A percentile compares a stretch with the other conserved stretches of the same genome.
Evolutionary conservation across 2,888 invertebrate species (phyloP).

Genomic region (Malthinus flaveolus): DNA sequence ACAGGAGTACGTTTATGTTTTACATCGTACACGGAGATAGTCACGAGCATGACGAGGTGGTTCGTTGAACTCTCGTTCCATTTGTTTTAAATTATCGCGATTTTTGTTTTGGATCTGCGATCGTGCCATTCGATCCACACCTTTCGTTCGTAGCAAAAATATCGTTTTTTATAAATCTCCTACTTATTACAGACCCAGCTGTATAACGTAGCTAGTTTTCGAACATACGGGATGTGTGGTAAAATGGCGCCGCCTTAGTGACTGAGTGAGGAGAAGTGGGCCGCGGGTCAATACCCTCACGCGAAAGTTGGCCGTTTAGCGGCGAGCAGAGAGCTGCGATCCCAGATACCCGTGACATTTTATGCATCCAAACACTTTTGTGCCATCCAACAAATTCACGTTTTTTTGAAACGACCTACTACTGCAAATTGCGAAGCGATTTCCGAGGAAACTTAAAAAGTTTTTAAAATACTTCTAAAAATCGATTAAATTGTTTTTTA

Average conservation of each 20-base stretch:
- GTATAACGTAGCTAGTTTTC: constrained; percentile 15
- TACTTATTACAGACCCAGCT: constrained; percentile 11
- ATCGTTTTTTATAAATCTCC: not conserved
- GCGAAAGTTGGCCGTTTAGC: constrained; percentile 45
- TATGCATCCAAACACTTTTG: constrained; percentile 25
- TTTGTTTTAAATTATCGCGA: constrained; percentile 21
- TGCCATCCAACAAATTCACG: constrained; percentile 11
- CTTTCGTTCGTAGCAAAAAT: not conserved
- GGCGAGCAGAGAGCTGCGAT: constrained; percentile 25
- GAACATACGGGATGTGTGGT: constrained; percentile 36
- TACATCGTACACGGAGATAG: constrained; percentile 17
- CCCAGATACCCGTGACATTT: constrained; percentile 42
- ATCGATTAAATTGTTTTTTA: no score
- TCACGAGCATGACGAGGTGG: constrained; percentile 12
- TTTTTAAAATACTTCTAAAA: no score
- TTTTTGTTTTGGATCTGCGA: not conserved
- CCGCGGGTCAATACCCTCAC: constrained; percentile 47
- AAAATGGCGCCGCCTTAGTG: constrained; percentile 52
- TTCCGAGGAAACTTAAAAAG: constrained; percentile 2
- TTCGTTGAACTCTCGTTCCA: constrained; percentile 22
- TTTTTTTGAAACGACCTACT: constrained; percentile 1
- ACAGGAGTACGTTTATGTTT: constrained; percentile 23
- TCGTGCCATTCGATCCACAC: not conserved
- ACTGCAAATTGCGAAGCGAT: not conserved
- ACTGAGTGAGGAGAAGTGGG: constrained; percentile 50